Evolutionary conservation across 2,888 invertebrate genomes (phyloP), one percentile per base, ranked within the genome.

Genomic region (Aradus depressus): DNA sequence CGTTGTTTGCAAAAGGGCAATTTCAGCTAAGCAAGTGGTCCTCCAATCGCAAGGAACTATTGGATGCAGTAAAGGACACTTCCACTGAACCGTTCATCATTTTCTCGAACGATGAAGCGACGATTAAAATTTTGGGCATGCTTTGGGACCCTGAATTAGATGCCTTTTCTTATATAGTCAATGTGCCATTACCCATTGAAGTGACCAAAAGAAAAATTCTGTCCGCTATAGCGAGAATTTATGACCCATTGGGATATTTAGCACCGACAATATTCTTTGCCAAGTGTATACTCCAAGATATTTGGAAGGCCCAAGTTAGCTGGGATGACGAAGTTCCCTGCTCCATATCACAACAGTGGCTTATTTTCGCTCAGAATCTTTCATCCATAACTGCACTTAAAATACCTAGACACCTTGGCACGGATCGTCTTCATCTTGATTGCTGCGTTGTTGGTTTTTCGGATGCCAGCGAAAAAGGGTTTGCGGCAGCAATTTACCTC

Each of bases 1-100:
- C 22, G 4, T 25, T 62, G 10, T 31, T 59, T 14, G 28, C 25
- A 3, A 16, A 19, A 12, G 60, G 55, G n/a, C 43, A 51, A 10
- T 55, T 62, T 21, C 26, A 45, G 5, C 49, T 62, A 8, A 50
- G 58, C 8, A 59, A 62, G 41, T 62, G 60, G 60, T 45, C 50
- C 5, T 51, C 58, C 12, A 53, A 53, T 31, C n/a, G 28, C 16
- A 10, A 22, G 4, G 48, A 54, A 2, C 22, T 54, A 16, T 21
- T 54, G 3, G 21, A 51, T 22, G 18, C 23, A 19, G 25, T 25
- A 3, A 6, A 16, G 8, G 21, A 19, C 19, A 14, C 32, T 4
- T 21, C 34, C 4, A 10, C 25, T 19, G 42, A 41, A 19, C 35
- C 37, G 6, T n/a, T 52, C 5, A 34, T 32, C 21, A 19, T 48